Evolutionary conservation across 2,888 invertebrate genomes (phyloP).

Genomic region (Acronicta aceris): DNA sequence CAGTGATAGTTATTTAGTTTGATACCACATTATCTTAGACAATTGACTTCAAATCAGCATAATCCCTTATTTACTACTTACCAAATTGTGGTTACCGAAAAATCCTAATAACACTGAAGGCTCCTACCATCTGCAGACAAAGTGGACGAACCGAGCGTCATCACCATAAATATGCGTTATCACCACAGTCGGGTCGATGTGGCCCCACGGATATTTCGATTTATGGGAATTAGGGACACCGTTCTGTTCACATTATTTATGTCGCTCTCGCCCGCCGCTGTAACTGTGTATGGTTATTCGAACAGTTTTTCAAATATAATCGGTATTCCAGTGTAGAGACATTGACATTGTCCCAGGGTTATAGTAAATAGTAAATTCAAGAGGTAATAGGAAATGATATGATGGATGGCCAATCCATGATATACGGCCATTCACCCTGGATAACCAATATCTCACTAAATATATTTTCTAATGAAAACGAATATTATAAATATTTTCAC

Average conservation of each 20-base stretch:
- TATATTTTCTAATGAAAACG: no score
- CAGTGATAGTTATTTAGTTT: no score
- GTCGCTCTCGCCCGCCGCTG: conserved; percentile 47
- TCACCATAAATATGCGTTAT: conserved; percentile 66
- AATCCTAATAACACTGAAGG: conserved; percentile 10
- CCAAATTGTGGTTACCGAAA: conserved; percentile 10
- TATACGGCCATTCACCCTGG: no score
- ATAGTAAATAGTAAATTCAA: no score
- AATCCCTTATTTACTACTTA: not conserved
- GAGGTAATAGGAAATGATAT: no score
- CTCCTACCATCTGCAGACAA: conserved; percentile 34
- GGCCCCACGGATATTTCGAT: conserved; percentile 70
- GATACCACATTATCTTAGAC: no score
- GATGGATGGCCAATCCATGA: no score
- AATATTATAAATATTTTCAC: no score
- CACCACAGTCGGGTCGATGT: conserved; percentile 58
- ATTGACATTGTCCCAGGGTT: no score
- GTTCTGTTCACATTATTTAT: conserved; percentile 59
- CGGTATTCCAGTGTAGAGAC: conserved; percentile 11
- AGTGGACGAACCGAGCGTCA: conserved; percentile 47
- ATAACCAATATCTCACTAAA: no score
- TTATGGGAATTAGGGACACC: conserved; percentile 72
- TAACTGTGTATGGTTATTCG: conserved; percentile 43
- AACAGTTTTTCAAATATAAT: conserved; percentile 35
- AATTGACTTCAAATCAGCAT: not conserved